Conservation (phyloP, 2,113 vertebrate genomes). For the Ondatra zibethicus region DNA sequence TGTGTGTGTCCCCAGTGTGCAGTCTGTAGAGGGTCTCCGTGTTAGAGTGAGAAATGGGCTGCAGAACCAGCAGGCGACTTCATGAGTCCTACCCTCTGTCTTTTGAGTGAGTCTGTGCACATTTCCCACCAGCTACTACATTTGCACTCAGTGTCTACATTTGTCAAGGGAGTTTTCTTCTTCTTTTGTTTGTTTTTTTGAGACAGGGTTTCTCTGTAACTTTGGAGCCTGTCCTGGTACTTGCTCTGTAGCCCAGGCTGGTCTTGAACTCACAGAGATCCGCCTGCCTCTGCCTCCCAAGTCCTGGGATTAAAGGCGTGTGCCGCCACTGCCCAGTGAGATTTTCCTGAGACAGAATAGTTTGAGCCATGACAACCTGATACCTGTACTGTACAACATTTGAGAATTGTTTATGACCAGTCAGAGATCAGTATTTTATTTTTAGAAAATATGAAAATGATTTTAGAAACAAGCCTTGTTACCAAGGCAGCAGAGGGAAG, state of each 20-base stretch:
- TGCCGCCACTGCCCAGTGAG: too few species aligned
- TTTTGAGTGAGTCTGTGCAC: background rate
- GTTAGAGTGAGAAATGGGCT: background rate
- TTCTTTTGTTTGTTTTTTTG: too few species aligned
- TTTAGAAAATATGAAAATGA: constrained; percentile 24
- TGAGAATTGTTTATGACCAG: background rate
- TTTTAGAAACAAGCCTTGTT: constrained; percentile 13
- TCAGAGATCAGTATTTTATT: constrained; percentile 18
- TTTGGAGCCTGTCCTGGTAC: too few species aligned
- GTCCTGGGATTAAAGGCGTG: too few species aligned
- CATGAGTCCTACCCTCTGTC: background rate
- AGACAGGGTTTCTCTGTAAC: too few species aligned
- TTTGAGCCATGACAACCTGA: background rate
- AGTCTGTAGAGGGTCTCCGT: background rate
- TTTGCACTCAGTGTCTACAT: background rate
- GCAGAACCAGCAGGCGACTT: background rate
- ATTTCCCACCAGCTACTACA: background rate
- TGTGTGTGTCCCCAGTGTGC: background rate
- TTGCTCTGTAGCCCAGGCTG: too few species aligned
- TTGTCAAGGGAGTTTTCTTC: background rate
- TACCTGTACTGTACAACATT: background rate
- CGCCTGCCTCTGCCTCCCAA: too few species aligned
- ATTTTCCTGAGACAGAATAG: background rate
- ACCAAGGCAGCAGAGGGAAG: background rate
- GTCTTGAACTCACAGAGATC: too few species aligned